Base-by-base conservation (phyloP, 2,888 invertebrate species). In the Acleris laterana region DNA sequence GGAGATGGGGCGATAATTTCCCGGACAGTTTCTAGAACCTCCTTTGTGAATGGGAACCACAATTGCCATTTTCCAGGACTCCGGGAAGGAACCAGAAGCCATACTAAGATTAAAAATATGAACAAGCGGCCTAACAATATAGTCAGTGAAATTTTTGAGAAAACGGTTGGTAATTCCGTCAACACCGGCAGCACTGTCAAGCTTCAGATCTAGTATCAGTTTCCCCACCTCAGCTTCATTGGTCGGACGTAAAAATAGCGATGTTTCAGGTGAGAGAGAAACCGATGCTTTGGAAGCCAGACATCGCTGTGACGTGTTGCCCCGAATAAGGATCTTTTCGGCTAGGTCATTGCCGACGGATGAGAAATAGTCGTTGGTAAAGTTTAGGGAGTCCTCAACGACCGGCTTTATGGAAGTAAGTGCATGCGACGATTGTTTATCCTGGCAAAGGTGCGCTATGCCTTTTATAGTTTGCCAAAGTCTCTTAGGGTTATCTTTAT, bases 1-100 rank as follows among this genome's bases (percentile, higher is more conserved):
- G 5, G 68, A 65, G 16, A 71, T 71, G 9, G 71, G 70, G 42
- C 68, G 58, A n/a, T 69, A 70, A 28, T 69, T 73, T 38, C 32
- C 57, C 16, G 62, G 56, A n/a, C 11, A 22, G 22, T 46, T 9
- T 49, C 42, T 67, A 13, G 48, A 1, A n/a, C 69, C 70, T 50
- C 56, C 38, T 48, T 69, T 72, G 28, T 69, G 52, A 3, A 71
- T 69, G 1, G 70, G 71, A 1, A 28, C 38, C 11, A 70, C 58
- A 7, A 61, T 51, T 11, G 70, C 68, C 5, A 22, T 51, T 42
- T 72, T 74, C 71, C 68, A 71, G 2, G 1, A 17, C 6, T 64
- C 52, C 1, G 72, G 71, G 52, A 72, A 74, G 1, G 25, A 3
- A 6, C 74, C 72, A 2, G 53, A 46, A 6, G 53, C 11, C 0